Conservation (phyloP, 37 sponge, comb jelly and placozoan species). For the Beroe ovata region DNA sequence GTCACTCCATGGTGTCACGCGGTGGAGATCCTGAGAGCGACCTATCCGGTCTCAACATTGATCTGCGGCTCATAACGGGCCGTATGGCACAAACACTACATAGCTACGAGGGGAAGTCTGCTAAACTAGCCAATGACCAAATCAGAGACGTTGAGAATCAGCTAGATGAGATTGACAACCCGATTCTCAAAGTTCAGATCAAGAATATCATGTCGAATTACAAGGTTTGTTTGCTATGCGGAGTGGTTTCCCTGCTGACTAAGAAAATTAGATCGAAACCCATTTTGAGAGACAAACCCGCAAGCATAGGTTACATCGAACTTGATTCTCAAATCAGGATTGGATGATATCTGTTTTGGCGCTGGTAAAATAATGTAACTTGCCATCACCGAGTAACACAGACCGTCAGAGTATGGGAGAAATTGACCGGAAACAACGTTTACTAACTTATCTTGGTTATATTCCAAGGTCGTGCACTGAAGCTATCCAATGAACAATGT, state of each 20-base stretch:
- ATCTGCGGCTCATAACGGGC: constrained; percentile 54
- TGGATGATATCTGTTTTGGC: too few relatives aligned
- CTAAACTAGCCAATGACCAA: neutral
- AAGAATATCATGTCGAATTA: constrained; percentile 20
- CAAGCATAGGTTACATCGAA: neutral
- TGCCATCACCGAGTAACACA: neutral
- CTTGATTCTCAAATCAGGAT: neutral
- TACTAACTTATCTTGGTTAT: too few relatives aligned
- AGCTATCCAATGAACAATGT: neutral
- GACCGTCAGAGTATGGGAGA: neutral
- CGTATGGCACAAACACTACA: constrained; percentile 60
- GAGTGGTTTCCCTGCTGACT: neutral
- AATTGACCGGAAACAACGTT: neutral
- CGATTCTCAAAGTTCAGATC: constrained; percentile 60
- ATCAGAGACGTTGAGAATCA: constrained; percentile 32
- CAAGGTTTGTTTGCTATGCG: constrained; percentile 25
- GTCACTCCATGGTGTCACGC: constrained; percentile 47
- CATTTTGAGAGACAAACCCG: neutral
- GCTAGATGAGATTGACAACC: constrained; percentile 50
- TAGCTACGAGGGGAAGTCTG: constrained; percentile 5
- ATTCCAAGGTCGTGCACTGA: neutral
- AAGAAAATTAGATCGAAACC: neutral
- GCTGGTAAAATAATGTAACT: too few relatives aligned
- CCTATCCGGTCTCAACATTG: neutral
- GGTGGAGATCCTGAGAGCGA: constrained; percentile 48